Base-by-base conservation (phyloP, 2,888 invertebrate genomes). In the Eilema griseolum region DNA sequence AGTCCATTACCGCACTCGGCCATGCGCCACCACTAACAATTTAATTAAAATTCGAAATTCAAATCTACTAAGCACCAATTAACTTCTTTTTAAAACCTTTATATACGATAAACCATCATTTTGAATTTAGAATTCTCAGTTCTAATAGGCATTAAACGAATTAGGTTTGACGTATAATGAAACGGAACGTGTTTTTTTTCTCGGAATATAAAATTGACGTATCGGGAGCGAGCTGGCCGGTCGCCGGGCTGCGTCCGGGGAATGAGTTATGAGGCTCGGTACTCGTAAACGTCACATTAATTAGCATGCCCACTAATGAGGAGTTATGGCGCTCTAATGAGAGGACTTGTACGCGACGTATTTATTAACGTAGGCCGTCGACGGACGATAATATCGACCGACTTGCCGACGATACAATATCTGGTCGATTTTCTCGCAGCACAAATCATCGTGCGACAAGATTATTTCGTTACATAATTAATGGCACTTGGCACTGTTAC, bases 241-340 rank as follows among this genome's bases (percentile, higher is more conserved):
- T 46, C 61, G 61, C 57, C 67, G 66, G 68, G 41, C 61, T 69
- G 70, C 76, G 73, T 73, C 75, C 73, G 73, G 60, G 72, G 74
- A 56, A 70, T 81, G 83, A 83, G 82, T 89, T 89, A 90, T 89
- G 91, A 89, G 86, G 86, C 83, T 75, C 86, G 88, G 85, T 86
- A 88, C 88, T 92, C 93, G 93, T 93, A 93, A 94, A 92, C 91
- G 94, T 94, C 94, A 92, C 93, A 90, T 94, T 95, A 95, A 95
- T 95, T 95, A 94, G 93, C 93, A 92, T 91, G 90, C 86, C 91
- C 92, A 85, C 94, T 95, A 95, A 95, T 95, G 95, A 95, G 94
- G 93, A 95, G 92, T 95, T 95, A 95, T 94, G 93, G 93, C 88
- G 88, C 90, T 91, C 93, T 94, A 95, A 95, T 94, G 94, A 95